Conservation (phyloP, 2,797 vertebrate species). For the Zalophus californianus region DNA sequence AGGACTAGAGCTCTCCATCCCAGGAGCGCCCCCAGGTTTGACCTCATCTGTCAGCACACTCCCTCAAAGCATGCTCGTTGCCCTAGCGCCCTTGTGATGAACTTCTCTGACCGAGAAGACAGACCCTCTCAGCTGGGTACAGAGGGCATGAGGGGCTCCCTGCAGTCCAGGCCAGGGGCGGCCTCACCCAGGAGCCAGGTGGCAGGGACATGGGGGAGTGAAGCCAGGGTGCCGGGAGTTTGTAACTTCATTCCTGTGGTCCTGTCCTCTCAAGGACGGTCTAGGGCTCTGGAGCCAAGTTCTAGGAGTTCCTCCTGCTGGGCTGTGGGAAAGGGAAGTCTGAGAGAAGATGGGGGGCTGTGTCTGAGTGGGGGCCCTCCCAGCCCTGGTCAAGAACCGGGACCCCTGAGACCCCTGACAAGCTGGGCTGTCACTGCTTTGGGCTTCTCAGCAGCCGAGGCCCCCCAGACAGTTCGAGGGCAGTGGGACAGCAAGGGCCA, state of each 20-base stretch:
- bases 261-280: background rate
- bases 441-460: background rate
- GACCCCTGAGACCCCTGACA: background rate
- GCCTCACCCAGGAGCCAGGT: background rate
- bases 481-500: background rate
- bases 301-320: background rate
- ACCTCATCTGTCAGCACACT: background rate
- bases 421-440: background rate
- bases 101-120: background rate
- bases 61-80: background rate
- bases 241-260: background rate
- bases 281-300: background rate
- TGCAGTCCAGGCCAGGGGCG: background rate
- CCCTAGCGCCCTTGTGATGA: background rate
- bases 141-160: background rate
- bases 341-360: background rate
- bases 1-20: background rate
- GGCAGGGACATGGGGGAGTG: background rate
- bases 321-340: background rate
- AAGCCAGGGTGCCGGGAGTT: background rate
- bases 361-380: background rate
- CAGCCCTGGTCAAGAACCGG: background rate
- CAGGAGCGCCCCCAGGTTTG: background rate
- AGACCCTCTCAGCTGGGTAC: background rate
- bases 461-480: background rate